Conservation (phyloP, 2,113 vertebrate genomes). For the Cyprinodon tularosa region DNA sequence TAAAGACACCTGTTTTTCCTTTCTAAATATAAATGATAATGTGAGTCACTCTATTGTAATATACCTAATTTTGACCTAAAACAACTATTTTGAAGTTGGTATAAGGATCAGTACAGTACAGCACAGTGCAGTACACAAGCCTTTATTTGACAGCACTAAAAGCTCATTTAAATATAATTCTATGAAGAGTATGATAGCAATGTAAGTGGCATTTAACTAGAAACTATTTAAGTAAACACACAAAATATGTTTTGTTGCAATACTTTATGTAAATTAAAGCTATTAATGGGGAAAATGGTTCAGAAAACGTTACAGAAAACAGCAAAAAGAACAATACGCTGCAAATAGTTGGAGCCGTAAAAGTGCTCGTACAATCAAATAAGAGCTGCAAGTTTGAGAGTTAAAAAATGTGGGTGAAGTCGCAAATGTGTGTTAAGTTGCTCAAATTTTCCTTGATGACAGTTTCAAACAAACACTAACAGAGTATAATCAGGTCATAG, state of each 20-base stretch:
- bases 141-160: no score
- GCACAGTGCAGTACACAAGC: no score
- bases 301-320: neutral
- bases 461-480: constrained; percentile 27
- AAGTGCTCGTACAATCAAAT: neutral
- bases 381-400: neutral
- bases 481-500: constrained; percentile 23
- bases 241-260: neutral
- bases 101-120: neutral
- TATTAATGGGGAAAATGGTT: neutral
- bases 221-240: neutral
- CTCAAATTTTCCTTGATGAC: constrained; percentile 16
- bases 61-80: neutral
- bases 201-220: neutral
- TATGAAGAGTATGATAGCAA: neutral
- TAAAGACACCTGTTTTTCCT: no score
- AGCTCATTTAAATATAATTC: no score
- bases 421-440: constrained; percentile 11
- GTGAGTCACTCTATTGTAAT: no score
- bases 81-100: neutral
- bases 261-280: neutral
- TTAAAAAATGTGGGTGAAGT: neutral
- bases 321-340: neutral
- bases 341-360: neutral
- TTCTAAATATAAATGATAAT: no score